Conservation (phyloP, 2,797 vertebrate genomes). For the Pagetopsis macropterus region DNA sequence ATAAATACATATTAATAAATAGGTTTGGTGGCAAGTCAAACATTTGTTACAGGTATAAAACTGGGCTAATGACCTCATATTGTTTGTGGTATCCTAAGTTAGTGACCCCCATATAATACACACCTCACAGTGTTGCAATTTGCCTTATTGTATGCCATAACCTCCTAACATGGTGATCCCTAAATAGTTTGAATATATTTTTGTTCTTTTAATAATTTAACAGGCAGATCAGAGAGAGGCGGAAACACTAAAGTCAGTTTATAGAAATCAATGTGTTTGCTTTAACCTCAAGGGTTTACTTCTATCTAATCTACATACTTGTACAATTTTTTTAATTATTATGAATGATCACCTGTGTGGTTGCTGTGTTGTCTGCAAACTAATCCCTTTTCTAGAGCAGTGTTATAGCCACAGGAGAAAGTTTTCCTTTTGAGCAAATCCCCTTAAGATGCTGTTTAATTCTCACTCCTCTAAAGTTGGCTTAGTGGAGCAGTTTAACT, state of each 20-base stretch:
- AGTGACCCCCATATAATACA: neutral
- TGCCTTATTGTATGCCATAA: neutral
- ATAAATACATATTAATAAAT: neutral
- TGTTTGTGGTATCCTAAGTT: neutral
- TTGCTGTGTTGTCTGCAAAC: constrained; percentile 1
- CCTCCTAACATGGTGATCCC: constrained; percentile 30
- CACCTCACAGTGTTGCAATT: neutral
- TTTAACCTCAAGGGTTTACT: neutral
- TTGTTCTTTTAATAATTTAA: constrained; percentile 30
- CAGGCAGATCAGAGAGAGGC: constrained; percentile 11
- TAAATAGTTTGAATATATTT: constrained; percentile 38
- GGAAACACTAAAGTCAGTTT: constrained; percentile 32
- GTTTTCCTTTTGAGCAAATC: constrained; percentile 42
- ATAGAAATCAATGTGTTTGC: constrained; percentile 24
- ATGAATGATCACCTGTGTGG: neutral
- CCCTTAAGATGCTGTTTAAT: constrained; percentile 23
- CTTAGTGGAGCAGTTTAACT: constrained; percentile 32
- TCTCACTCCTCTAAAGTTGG: constrained; percentile 26
- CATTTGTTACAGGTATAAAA: neutral
- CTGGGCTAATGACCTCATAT: neutral
- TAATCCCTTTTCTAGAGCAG: neutral
- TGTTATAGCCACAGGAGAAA: constrained; percentile 13
- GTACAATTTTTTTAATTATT: neutral
- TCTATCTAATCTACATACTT: neutral
- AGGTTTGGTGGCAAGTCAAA: neutral